Percentiles rank a stretch among this genome's conserved stretches.
Conservation (phyloP, 2,113 vertebrate species). For the Anhinga anhinga region DNA sequence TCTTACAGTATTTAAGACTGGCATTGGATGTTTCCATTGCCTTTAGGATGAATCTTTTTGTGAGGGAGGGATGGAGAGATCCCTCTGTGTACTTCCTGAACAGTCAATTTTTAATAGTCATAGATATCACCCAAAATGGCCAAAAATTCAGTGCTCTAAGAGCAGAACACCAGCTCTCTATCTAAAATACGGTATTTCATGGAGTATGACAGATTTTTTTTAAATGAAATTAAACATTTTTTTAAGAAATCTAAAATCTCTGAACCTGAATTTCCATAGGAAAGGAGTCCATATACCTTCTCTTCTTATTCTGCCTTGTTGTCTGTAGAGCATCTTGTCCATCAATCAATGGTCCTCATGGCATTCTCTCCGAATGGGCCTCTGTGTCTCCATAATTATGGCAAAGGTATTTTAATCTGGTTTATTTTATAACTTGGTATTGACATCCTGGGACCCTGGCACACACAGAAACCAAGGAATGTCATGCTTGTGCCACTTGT, state of each 20-base stretch:
- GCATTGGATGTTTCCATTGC: background rate
- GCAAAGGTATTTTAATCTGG: constrained; percentile 21
- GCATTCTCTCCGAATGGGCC: background rate
- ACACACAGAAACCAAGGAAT: constrained; percentile 13
- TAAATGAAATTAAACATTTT: background rate
- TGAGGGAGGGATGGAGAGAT: background rate
- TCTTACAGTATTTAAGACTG: background rate
- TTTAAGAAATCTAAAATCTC: background rate
- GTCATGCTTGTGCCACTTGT: constrained; percentile 47
- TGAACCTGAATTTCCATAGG: background rate
- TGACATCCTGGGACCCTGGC: constrained; percentile 22
- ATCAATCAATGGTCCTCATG: background rate
- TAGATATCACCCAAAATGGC: background rate
- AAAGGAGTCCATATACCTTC: background rate
- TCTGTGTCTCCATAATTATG: background rate
- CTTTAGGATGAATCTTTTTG: background rate
- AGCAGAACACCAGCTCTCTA: background rate
- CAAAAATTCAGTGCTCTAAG: background rate
- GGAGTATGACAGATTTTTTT: background rate
- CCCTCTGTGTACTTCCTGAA: background rate
- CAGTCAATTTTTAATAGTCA: background rate
- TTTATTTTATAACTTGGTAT: constrained; percentile 24
- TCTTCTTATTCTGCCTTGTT: background rate
- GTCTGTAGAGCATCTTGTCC: background rate
- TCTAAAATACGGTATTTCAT: background rate